Evolutionary conservation across 2,888 invertebrate species (phyloP), one percentile per base, ranked within the genome.

Genomic region (Cinara cedri): DNA sequence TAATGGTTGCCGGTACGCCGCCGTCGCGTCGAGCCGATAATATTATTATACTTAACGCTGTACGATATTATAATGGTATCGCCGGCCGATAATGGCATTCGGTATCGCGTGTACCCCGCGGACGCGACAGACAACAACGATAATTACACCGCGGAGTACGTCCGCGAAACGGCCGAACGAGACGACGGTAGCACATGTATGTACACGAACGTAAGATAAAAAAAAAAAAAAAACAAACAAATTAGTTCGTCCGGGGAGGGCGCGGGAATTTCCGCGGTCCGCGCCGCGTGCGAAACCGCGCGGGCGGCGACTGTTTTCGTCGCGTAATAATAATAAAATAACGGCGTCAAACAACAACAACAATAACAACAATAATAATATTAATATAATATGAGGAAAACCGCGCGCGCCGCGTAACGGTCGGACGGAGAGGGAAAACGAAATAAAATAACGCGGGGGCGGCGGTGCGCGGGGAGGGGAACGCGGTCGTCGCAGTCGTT

Each of bases 401-500:
- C 13, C 21, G 55, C 10, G 42, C n/a, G 19, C 62, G 62, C 3
- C n/a, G 19, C 42, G 51, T 4, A 51, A 26, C 26, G 26, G 3
- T 34, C 34, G 34, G 19, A 49, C 6, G 16, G 34, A 51, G n/a
- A 19, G 34, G 19, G 19, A 34, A 54, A 34, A 54, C 16, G n/a
- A 34, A n/a, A 68, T 34, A 44, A 65, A 72, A 62, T 24, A 26
- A 62, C 46, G n/a, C 42, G 65, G 19, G 13, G 65, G 24, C 42
- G 21, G 21, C n/a, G 49, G 62, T 16, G 63, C 13, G 24, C 26
- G 13, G 21, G 57, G 34, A 19, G 74, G 51, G 49, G 16, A 21
- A 46, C 16, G 49, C 68, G 55, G 51, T 46, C 10, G 21, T 60
- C 34, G 21, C 21, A 72, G 72, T 63, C 76, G 60, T 60, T 68